Base-by-base conservation (phyloP, 2,113 vertebrate species). In the Tachuris rubrigastra region DNA sequence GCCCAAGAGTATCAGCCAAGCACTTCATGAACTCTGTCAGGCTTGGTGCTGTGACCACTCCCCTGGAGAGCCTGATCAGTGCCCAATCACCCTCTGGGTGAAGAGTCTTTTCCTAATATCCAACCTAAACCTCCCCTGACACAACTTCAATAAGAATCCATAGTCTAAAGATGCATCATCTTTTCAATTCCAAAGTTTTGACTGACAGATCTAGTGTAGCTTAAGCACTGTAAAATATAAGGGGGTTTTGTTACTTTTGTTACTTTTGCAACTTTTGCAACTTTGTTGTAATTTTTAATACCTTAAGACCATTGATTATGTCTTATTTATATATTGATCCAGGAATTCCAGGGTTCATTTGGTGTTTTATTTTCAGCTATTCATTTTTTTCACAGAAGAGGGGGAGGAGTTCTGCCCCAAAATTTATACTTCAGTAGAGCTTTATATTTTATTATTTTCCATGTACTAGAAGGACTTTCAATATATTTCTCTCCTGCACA, bases 51-150 rank as follows among this genome's bases (percentile, higher is more conserved):
- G 21, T 25, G 24, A 31, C 30, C 30, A 10, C 9, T 55, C 8
- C 17, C 16, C 14, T 41, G 41, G 17, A 11, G 4, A 41, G 9
- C 9, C 16, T 47, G 24, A 47, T 41, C 71, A 35, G n/a, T 6
- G 8, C 5, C 24, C 28, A 62, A 0, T 4, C 14, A 2, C 30
- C 2, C 17, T 31, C 47, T 41, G 20, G 25, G 14, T 12, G 9
- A 35, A 69, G 9, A 62, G 47, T 14, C 2, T 89, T 55, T 42
- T 35, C 35, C 19, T 52, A 25, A 82, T 67, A 67, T 18, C 33
- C 12, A 74, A 39, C 15, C 5, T n/a, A 24, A 82, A 46, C 3
- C 3, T 59, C 7, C 12, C 28, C 44, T 68, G 24, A 22, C 25
- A 23, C 18, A 62, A 5, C 17, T 62, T 62, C 33, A 55, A 30